phyloP scores from a whole-genome alignment of 2,888 invertebrate genomes.

The Allacma fusca region DNA sequence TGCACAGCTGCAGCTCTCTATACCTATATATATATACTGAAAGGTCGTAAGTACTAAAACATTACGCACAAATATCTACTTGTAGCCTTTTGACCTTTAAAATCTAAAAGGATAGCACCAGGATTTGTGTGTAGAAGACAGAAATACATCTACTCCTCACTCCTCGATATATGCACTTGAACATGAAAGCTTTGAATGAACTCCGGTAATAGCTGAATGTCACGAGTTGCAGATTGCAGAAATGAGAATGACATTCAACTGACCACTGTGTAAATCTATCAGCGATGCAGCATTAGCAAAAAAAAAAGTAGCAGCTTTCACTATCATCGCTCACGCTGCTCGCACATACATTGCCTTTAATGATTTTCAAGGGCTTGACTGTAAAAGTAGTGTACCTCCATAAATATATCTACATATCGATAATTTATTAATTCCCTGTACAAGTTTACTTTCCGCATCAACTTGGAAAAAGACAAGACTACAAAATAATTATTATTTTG shows the following conservation, averaged over 20 bases:
- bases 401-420: no score
- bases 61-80: not conserved
- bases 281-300: not conserved
- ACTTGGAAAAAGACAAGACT: no score
- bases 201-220: not conserved
- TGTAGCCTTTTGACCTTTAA: slow-evolving; percentile 1
- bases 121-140: not conserved
- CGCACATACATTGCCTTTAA: no score
- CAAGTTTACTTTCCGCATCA: no score
- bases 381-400: no score
- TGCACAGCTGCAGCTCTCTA: no score
- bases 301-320: not conserved
- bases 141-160: not conserved
- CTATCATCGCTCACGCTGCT: not conserved
- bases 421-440: no score
- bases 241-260: slow-evolving; percentile 16
- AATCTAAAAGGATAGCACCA: not conserved
- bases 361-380: no score
- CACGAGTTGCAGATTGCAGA: slow-evolving; percentile 12
- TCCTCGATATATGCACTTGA: not conserved
- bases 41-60: not conserved
- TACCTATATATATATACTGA: no score
- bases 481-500: no score
- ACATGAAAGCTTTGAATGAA: not conserved
- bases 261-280: slow-evolving; percentile 5